A percentile compares a stretch with the other conserved stretches of the same genome.
Conservation (phyloP, 2,888 invertebrate genomes). For the Stenurella melanura region DNA sequence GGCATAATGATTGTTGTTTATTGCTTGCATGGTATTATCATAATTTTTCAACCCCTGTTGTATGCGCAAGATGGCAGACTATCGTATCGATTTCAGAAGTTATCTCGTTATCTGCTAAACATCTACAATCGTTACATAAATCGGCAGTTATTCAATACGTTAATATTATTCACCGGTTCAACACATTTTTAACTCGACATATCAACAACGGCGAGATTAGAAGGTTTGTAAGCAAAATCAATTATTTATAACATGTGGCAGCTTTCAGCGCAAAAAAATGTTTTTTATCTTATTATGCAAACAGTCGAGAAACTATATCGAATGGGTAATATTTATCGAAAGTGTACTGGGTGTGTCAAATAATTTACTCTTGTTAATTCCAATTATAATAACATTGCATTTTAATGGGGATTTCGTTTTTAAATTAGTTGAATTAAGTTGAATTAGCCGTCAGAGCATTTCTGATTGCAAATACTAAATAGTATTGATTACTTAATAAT, state of each 20-base stretch:
- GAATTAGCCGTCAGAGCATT: background rate
- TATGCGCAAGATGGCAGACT: background rate
- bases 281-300: slow-evolving; percentile 32
- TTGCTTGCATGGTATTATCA: background rate
- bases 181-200: slow-evolving; percentile 11
- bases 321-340: slow-evolving; percentile 2
- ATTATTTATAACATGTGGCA: slow-evolving; percentile 34
- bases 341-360: background rate
- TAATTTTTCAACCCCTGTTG: background rate
- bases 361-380: background rate
- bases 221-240: slow-evolving; percentile 16
- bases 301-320: slow-evolving; percentile 16
- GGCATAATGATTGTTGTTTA: background rate
- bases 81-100: background rate
- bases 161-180: slow-evolving; percentile 6
- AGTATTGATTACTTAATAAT: background rate
- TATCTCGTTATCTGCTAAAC: slow-evolving; percentile 15
- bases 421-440: background rate
- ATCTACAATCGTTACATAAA: slow-evolving; percentile 14
- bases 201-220: slow-evolving; percentile 24
- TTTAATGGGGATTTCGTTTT: background rate
- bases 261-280: slow-evolving; percentile 26
- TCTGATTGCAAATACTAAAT: background rate
- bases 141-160: background rate
- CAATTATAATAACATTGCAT: background rate